Conservation (phyloP, 2,797 vertebrate species). For the Chelon labrosus region DNA sequence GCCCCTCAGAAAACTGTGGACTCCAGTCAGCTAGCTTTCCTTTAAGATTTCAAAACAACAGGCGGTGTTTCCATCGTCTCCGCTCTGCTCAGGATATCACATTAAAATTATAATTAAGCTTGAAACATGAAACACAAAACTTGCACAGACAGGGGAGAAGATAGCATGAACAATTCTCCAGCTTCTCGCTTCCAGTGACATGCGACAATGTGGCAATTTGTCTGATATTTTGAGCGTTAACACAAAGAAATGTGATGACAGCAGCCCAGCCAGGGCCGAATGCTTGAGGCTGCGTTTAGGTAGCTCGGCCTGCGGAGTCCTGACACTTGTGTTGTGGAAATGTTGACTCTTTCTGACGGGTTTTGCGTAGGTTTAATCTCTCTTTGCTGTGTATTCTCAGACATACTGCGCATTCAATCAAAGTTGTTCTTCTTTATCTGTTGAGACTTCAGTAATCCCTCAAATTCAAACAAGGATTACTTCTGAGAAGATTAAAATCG, state of each 20-base stretch:
- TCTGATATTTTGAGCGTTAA: constrained; percentile 52
- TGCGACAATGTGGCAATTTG: constrained; percentile 47
- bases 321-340: constrained; percentile 41
- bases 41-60: constrained; percentile 28
- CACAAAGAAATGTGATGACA: constrained; percentile 50
- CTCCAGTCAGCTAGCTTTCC: constrained; percentile 23
- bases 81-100: constrained; percentile 28
- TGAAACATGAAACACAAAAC: constrained; percentile 16
- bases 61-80: constrained; percentile 10
- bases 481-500: constrained; percentile 68
- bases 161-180: constrained; percentile 53
- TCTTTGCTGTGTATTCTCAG: constrained; percentile 23
- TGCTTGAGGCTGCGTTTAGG: constrained; percentile 47
- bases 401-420: constrained; percentile 40
- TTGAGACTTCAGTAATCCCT: constrained; percentile 56
- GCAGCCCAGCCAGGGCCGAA: constrained; percentile 13
- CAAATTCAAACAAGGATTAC: constrained; percentile 75
- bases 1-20: constrained; percentile 21
- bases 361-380: constrained; percentile 36
- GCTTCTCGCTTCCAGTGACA: constrained; percentile 32
- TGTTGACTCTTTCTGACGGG: constrained; percentile 38
- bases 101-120: constrained; percentile 31
- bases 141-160: constrained; percentile 27
- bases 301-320: constrained; percentile 17
- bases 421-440: constrained; percentile 62